phyloP scores from a whole-genome alignment of 2,113 vertebrate species.

The Neogobius melanostomus region DNA sequence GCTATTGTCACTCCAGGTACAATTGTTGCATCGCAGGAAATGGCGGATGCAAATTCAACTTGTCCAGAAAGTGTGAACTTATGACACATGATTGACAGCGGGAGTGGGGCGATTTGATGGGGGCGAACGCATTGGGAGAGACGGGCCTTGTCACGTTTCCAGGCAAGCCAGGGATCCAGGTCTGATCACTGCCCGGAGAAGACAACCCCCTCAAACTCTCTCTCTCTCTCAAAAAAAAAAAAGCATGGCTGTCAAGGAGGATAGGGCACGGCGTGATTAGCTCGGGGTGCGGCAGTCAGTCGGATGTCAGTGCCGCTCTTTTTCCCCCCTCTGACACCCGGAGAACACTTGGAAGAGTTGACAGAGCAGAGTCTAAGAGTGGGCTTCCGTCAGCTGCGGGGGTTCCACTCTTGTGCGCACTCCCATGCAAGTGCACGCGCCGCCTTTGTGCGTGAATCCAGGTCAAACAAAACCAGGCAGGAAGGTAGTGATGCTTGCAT shows the following conservation, averaged over 20 bases:
- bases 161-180: constrained; percentile 61
- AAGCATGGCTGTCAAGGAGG: constrained; percentile 50
- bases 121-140: constrained; percentile 33
- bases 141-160: constrained; percentile 65
- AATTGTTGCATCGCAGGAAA: not conserved
- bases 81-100: constrained; percentile 72
- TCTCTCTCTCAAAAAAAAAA: not conserved
- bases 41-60: not conserved
- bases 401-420: constrained; percentile 19
- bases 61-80: constrained; percentile 45
- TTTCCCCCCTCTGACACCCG: constrained; percentile 36
- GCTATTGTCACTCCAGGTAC: not conserved
- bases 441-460: constrained; percentile 40
- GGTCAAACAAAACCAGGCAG: constrained; percentile 37
- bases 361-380: constrained; percentile 52
- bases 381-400: constrained; percentile 44
- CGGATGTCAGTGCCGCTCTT: constrained; percentile 58
- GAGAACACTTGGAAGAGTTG: constrained; percentile 39
- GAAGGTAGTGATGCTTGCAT: constrained; percentile 16
- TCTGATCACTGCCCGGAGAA: constrained; percentile 68
- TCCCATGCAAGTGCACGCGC: constrained; percentile 6
- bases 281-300: constrained; percentile 48
- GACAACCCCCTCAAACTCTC: constrained; percentile 26
- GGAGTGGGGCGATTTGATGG: constrained; percentile 27
- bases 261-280: constrained; percentile 56